Conservation (phyloP, 1,140 invertebrate genomes). For the Zaprionus tsacasi region DNA sequence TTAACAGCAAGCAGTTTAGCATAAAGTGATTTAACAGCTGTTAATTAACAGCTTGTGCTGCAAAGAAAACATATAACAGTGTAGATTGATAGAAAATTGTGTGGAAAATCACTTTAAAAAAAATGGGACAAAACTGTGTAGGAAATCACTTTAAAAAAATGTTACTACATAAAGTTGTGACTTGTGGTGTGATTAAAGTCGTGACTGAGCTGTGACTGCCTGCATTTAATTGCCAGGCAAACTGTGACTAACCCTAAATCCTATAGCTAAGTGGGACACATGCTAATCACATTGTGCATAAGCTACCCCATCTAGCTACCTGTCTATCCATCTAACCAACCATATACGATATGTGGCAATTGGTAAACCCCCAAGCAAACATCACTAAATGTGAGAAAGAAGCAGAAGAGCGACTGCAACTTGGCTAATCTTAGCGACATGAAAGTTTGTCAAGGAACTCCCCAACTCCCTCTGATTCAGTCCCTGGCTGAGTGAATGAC, state of each 20-base stretch:
- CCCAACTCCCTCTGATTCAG: conserved; percentile 23
- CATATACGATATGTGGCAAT: neutral
- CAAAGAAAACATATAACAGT: neutral
- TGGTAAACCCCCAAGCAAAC: neutral
- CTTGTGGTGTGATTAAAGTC: too few relatives aligned
- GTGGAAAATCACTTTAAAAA: too few relatives aligned
- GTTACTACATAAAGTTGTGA: too few relatives aligned
- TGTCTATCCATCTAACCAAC: neutral
- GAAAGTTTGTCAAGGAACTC: conserved; percentile 48
- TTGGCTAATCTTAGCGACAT: conserved; percentile 56
- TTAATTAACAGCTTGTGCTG: too few relatives aligned
- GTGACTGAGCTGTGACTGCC: neutral
- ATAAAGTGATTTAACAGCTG: too few relatives aligned
- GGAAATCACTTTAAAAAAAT: too few relatives aligned
- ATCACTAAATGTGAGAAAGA: neutral
- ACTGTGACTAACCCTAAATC: too few relatives aligned
- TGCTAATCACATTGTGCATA: conserved; percentile 43
- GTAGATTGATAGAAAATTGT: too few relatives aligned
- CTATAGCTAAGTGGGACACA: too few relatives aligned
- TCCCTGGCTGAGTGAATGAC: conserved; percentile 10
- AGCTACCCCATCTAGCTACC: neutral
- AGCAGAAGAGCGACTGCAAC: conserved; percentile 5
- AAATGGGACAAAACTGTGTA: too few relatives aligned
- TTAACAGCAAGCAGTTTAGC: too few relatives aligned
- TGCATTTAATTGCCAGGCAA: too few relatives aligned